phyloP scores from a whole-genome alignment of 1,140 invertebrate species.

The Amyelois transitella region DNA sequence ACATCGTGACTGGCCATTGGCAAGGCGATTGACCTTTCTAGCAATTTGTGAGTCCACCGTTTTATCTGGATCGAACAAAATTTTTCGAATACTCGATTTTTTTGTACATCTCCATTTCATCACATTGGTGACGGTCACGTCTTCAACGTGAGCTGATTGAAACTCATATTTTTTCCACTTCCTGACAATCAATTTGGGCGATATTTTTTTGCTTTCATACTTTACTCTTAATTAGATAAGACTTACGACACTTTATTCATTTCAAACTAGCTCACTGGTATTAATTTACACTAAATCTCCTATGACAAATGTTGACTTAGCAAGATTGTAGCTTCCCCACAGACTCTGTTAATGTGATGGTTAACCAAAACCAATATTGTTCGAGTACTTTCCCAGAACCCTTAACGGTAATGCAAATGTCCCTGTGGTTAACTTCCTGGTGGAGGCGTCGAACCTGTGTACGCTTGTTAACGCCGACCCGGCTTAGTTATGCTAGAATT shows the following conservation, averaged over 20 bases:
- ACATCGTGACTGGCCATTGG: slow-evolving; percentile 48
- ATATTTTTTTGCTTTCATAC: too few species aligned
- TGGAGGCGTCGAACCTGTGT: slow-evolving; percentile 26
- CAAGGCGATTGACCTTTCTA: slow-evolving; percentile 52
- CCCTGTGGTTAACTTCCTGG: slow-evolving; percentile 47
- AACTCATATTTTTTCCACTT: too few species aligned
- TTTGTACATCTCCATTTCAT: background rate
- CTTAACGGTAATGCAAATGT: slow-evolving; percentile 63
- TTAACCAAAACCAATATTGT: slow-evolving; percentile 42
- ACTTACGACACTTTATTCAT: background rate
- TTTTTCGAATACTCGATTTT: background rate
- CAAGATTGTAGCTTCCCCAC: background rate
- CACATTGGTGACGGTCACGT: too few species aligned
- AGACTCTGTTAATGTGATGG: slow-evolving; percentile 15
- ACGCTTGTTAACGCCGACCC: slow-evolving; percentile 49
- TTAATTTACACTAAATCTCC: background rate
- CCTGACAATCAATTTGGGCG: too few species aligned
- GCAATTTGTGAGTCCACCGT: slow-evolving; percentile 33
- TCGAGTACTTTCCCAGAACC: slow-evolving; percentile 47
- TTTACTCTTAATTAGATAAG: too few species aligned
- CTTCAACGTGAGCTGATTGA: too few species aligned
- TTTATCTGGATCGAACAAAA: slow-evolving; percentile 8
- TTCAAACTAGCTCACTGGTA: background rate
- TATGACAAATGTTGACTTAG: too few species aligned
- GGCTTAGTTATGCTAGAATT: slow-evolving; percentile 33